A percentile compares a stretch with the other conserved stretches of the same genome.
Conservation (phyloP, 2,797 vertebrate genomes). For the Oreonectes daqikongensis region DNA sequence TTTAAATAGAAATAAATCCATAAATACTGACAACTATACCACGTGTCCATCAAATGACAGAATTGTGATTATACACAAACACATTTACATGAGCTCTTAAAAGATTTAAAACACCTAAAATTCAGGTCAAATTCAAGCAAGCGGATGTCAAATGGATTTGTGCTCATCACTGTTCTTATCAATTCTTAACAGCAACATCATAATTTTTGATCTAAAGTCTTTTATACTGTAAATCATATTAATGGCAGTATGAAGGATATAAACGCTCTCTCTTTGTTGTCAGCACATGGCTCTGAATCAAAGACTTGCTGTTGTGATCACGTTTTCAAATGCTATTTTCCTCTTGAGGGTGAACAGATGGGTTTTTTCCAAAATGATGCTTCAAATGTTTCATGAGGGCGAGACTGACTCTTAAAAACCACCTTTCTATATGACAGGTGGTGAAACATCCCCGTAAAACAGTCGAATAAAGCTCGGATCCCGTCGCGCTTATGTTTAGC, state of each 20-base stretch:
- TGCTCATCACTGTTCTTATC: background rate
- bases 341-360: constrained; percentile 37
- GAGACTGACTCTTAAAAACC: constrained; percentile 2
- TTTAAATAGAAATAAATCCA: no score
- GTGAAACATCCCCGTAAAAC: constrained; percentile 35
- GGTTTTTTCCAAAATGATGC: constrained; percentile 32
- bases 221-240: constrained; percentile 11
- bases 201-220: background rate
- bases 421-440: constrained; percentile 34
- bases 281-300: constrained; percentile 35
- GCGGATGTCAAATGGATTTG: background rate
- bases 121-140: background rate
- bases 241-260: constrained; percentile 14
- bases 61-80: background rate
- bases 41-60: no score
- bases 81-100: background rate
- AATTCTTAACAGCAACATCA: constrained; percentile 1
- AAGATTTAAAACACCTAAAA: background rate
- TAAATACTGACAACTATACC: no score
- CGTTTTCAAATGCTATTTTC: constrained; percentile 11
- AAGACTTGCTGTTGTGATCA: constrained; percentile 23
- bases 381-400: constrained; percentile 13
- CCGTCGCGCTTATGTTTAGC: background rate
- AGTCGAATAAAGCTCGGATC: constrained; percentile 18
- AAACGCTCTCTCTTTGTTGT: constrained; percentile 35